Base-by-base conservation (phyloP, 2,113 vertebrate genomes). In the Clinocottus analis region DNA sequence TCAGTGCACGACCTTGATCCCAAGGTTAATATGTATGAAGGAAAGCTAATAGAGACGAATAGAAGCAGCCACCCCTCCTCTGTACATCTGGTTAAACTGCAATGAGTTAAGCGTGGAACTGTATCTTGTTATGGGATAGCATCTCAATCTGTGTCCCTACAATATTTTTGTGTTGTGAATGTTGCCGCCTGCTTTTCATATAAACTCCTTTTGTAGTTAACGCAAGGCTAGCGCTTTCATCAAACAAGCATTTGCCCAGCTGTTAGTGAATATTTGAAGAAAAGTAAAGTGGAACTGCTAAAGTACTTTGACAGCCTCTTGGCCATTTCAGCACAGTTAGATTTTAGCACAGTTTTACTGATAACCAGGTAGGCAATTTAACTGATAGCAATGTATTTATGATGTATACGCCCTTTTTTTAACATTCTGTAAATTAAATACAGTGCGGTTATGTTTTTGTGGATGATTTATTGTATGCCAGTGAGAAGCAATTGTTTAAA, bases 1-100 rank as follows among this genome's bases (percentile, higher is more conserved):
- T 99, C 69, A 85, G 67, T 84, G n/a, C 14, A 19, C 19, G 0
- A n/a, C 5, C 17, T 29, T 43, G 1, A 23, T 53, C 61, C 6
- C 41, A 8, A 43, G 12, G 8, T 62, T 13, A 51, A 53, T 2
- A 14, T 27, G 21, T 19, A 25, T 33, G 16, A 31, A 39, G 31
- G 19, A 11, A 51, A 56, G 5, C 9, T 5, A 3, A 16, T 4
- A 27, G 25, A 47, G 60, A 53, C 23, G 2, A 25, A 53, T 39
- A 31, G 61, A 68, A 33, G 3, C 21, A 25, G 35, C 35, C 35
- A 9, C 35, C 35, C 7, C 35, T 37, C 35, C 35, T 37, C 35
- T 37, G 35, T 37, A 37, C 35, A 37, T 37, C 35, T 37, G 35
- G 35, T 37, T 37, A 37, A 37, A 37, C 35, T 1, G 4, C 35